Conservation (phyloP, 2,888 invertebrate genomes). For the Steinernema hermaphroditum region DNA sequence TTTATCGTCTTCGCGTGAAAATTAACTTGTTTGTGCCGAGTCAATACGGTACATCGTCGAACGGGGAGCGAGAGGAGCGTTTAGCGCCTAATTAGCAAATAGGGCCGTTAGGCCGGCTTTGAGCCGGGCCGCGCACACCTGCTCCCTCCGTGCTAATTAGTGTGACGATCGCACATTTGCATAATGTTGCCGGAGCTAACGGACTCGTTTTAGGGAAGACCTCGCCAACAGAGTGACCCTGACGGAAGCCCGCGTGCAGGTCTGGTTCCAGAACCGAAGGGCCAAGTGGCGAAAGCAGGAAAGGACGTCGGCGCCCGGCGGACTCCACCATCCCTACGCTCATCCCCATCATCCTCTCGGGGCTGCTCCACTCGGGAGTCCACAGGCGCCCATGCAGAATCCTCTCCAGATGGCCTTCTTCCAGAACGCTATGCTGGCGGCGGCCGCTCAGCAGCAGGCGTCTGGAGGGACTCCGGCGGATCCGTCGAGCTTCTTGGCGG, state of each 20-base stretch:
- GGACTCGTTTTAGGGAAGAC: slow-evolving; percentile 63
- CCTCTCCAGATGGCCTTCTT: slow-evolving; percentile 17
- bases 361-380: not conserved
- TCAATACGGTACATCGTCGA: not conserved
- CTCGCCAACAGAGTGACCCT: slow-evolving; percentile 63
- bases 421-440: slow-evolving; percentile 12
- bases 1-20: not conserved
- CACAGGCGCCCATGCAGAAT: not conserved
- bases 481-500: not conserved
- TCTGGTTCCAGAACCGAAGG: slow-evolving; percentile 65
- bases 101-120: not conserved
- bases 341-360: slow-evolving; percentile 16
- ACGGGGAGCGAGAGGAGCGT: not conserved
- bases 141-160: not conserved
- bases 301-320: slow-evolving; percentile 19
- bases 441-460: slow-evolving; percentile 11
- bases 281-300: slow-evolving; percentile 61
- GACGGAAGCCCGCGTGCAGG: slow-evolving; percentile 67
- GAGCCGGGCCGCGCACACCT: not conserved
- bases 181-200: not conserved
- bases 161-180: not conserved
- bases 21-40: not conserved
- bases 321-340: not conserved
- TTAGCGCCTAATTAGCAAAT: not conserved
- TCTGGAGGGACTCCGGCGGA: not conserved